Conservation (phyloP, 2,888 invertebrate genomes). For the Elegia similella region DNA sequence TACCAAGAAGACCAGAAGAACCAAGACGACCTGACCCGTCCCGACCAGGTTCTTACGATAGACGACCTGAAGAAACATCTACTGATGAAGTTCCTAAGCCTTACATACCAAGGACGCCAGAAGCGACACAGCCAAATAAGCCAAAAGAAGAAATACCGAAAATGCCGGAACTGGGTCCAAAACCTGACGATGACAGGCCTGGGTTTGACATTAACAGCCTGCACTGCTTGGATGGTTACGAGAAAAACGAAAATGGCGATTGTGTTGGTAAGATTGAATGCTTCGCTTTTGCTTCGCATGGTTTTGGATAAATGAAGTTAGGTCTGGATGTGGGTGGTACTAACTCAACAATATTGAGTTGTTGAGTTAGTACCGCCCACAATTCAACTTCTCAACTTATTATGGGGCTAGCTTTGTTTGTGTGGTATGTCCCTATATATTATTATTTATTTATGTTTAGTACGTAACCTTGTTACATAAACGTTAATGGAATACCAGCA, state of each 20-base stretch:
- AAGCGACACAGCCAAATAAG: conserved; percentile 17
- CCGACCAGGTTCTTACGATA: conserved; percentile 17
- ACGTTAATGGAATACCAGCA: too few relatives aligned
- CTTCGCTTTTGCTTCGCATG: neutral
- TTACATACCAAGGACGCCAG: conserved; percentile 28
- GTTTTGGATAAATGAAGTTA: too few relatives aligned
- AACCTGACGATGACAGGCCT: conserved; percentile 28
- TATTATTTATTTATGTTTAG: too few relatives aligned
- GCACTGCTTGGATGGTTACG: conserved; percentile 78
- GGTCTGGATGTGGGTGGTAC: too few relatives aligned
- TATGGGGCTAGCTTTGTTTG: too few relatives aligned
- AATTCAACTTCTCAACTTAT: too few relatives aligned
- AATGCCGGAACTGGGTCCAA: conserved; percentile 16
- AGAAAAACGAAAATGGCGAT: conserved; percentile 75
- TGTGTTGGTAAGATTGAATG: conserved; percentile 77
- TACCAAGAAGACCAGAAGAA: conserved; percentile 17
- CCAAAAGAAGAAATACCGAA: conserved; percentile 24
- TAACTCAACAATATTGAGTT: too few relatives aligned
- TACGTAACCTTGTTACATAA: too few relatives aligned
- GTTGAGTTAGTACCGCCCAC: too few relatives aligned
- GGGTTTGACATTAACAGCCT: conserved; percentile 53
- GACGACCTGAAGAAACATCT: conserved; percentile 16
- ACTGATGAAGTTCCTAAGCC: conserved; percentile 21
- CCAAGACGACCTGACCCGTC: conserved; percentile 14
- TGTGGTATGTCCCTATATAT: too few relatives aligned